Evolutionary conservation across 2,888 invertebrate species (phyloP), one percentile per base, ranked within the genome.

Genomic region (Liposcelis brunnea): DNA sequence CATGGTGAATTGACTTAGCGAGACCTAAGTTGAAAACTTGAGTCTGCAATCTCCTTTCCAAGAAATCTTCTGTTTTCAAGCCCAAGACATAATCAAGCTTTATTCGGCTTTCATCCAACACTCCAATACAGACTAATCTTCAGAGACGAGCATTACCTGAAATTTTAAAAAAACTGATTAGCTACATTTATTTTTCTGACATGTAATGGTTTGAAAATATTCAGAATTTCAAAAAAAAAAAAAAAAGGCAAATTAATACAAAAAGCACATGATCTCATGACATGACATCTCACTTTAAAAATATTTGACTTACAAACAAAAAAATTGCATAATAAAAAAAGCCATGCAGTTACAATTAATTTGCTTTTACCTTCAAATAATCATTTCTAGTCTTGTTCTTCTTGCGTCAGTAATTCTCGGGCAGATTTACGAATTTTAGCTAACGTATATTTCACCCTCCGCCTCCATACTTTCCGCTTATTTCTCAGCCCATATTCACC

Each of bases 71-170:
- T 57, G 95, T 89, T 68, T 94, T 90, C 57, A 99, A 74, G 69
- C 97, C 97, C 61, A 99, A 75, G 55, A 99, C 98, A 59, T 98
- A 98, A 97, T 99, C 98, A 58, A 99, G 91, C 70, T 98, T 99
- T 98, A 99, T 99, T 60, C 90, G 81, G 55, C 80, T 76, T 67
- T 99, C 98, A 58, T 94, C 93, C 63, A 98, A 70, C 51, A 99
- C 98, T 57, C 98, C 98, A 56, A 98, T 93, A 55, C 95, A 80
- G 48, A 99, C 97, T 57, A 99, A 69, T 66, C 98, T 89, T 71
- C 98, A 85, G 56, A 98, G 73, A 46, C 99, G 74, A 11, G 98
- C 98, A 67, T 99, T 99, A 68, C 95, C 94, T 94, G 57, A 11
- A 58, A 56, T 55, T 10, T 6, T 16, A 35, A 35, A 35, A 6